phyloP scores from a whole-genome alignment of 1,140 invertebrate species.

The Drosophila burlai region DNA sequence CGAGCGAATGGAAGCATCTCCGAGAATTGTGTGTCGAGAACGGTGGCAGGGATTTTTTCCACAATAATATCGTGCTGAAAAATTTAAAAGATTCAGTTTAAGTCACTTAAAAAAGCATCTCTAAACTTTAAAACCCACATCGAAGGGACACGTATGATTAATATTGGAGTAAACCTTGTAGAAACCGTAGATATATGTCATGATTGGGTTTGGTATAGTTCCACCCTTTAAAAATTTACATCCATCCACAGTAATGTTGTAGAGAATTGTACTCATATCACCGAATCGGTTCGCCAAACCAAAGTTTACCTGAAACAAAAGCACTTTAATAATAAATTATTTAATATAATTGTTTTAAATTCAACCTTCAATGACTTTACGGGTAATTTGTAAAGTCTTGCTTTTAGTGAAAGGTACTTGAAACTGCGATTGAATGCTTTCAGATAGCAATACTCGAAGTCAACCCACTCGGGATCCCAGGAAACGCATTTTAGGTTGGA shows the following conservation, averaged over 20 bases:
- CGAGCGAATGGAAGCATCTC: background rate
- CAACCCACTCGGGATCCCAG: slow-evolving; percentile 10
- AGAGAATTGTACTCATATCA: background rate
- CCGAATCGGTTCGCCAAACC: background rate
- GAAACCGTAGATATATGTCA: background rate
- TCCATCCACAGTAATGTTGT: background rate
- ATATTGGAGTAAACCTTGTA: background rate
- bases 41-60: slow-evolving; percentile 3
- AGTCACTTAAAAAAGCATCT: no score
- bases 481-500: slow-evolving; percentile 9
- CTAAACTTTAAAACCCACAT: background rate
- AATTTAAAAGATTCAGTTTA: background rate
- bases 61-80: slow-evolving; percentile 2
- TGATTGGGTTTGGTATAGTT: background rate
- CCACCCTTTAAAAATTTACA: background rate
- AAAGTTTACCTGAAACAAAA: background rate
- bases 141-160: background rate
- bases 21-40: background rate
- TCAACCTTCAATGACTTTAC: background rate
- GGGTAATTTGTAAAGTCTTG: background rate
- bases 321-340: background rate
- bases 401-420: slow-evolving; percentile 5
- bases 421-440: slow-evolving; percentile 11
- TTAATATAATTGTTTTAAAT: no score
- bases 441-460: slow-evolving; percentile 13